Conservation (phyloP, 2,888 invertebrate species). For the Matsumyia berberina region DNA sequence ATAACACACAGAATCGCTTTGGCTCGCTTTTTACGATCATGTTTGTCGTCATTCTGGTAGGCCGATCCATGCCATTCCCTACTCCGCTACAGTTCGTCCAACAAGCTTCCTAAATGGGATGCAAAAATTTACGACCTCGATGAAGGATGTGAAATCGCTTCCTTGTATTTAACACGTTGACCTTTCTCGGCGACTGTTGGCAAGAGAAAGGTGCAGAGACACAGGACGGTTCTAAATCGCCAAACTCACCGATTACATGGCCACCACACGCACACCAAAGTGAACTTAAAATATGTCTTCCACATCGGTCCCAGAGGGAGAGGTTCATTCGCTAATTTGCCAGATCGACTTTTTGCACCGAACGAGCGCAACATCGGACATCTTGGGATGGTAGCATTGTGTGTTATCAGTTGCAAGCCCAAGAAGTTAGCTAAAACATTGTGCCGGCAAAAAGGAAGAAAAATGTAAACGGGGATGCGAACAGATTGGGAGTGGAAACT, state of each 20-base stretch:
- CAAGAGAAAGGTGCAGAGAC: slow-evolving; percentile 43
- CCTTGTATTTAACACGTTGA: slow-evolving; percentile 78
- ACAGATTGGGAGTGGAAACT: slow-evolving; percentile 63
- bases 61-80: slow-evolving; percentile 11
- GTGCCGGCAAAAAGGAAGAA: not conserved
- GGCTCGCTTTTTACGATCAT: slow-evolving; percentile 58
- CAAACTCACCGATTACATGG: slow-evolving; percentile 67
- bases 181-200: slow-evolving; percentile 46
- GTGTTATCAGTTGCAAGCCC: slow-evolving; percentile 53
- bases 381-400: slow-evolving; percentile 41
- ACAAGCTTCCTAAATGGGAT: slow-evolving; percentile 73
- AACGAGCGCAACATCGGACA: not conserved
- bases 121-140: slow-evolving; percentile 77
- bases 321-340: slow-evolving; percentile 69
- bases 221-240: slow-evolving; percentile 39
- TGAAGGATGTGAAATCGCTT: slow-evolving; percentile 77
- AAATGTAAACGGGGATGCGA: not conserved
- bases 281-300: slow-evolving; percentile 39
- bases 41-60: slow-evolving; percentile 59
- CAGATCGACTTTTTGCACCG: slow-evolving; percentile 56
- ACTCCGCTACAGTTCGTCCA: not conserved
- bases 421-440: slow-evolving; percentile 47
- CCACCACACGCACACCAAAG: slow-evolving; percentile 52
- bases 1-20: slow-evolving; percentile 69
- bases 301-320: slow-evolving; percentile 32